Conservation (phyloP, 30 jellyfish, hydroid and myxozoan genomes). For the Aurelia sp. region DNA sequence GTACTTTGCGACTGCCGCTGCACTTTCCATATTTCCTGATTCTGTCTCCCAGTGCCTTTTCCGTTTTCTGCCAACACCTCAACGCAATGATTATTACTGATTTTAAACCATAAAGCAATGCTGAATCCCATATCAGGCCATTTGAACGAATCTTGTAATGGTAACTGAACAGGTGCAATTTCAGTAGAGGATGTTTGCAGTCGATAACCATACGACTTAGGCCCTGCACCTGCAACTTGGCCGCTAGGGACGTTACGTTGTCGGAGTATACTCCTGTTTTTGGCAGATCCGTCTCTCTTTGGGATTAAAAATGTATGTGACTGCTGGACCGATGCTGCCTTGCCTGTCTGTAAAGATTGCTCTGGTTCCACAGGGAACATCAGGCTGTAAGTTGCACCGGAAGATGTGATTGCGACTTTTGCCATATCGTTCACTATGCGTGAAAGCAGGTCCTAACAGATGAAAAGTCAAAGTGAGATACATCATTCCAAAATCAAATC, state of each 20-base stretch:
- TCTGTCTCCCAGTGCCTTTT: not conserved
- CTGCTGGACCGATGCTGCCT: slow-evolving; percentile 58
- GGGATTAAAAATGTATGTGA: slow-evolving; percentile 77
- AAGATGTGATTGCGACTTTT: slow-evolving; percentile 36
- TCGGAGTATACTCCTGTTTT: slow-evolving; percentile 48
- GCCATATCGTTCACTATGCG: slow-evolving; percentile 63
- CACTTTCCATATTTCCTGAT: not conserved
- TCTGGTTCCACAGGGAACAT: slow-evolving; percentile 69
- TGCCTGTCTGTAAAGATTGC: slow-evolving; percentile 14
- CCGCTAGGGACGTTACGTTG: slow-evolving; percentile 48
- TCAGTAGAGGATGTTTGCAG: slow-evolving; percentile 69
- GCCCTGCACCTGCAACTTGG: slow-evolving; percentile 38
- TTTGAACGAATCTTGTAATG: slow-evolving; percentile 68
- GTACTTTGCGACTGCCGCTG: not conserved
- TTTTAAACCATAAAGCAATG: slow-evolving; percentile 82
- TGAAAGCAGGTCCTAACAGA: slow-evolving; percentile 70
- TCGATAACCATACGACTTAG: slow-evolving; percentile 62
- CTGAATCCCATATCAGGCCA: slow-evolving; percentile 99
- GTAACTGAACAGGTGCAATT: slow-evolving; percentile 87
- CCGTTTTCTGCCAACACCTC: not conserved
- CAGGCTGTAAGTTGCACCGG: slow-evolving; percentile 78
- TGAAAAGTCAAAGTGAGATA: no score
- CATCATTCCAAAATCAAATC: no score
- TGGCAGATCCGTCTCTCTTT: slow-evolving; percentile 47
- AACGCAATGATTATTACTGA: slow-evolving; percentile 28